A percentile compares a stretch with the other conserved stretches of the same genome.
phyloP scores from a whole-genome alignment of 2,113 vertebrate genomes.

The Xyrauchen texanus region DNA sequence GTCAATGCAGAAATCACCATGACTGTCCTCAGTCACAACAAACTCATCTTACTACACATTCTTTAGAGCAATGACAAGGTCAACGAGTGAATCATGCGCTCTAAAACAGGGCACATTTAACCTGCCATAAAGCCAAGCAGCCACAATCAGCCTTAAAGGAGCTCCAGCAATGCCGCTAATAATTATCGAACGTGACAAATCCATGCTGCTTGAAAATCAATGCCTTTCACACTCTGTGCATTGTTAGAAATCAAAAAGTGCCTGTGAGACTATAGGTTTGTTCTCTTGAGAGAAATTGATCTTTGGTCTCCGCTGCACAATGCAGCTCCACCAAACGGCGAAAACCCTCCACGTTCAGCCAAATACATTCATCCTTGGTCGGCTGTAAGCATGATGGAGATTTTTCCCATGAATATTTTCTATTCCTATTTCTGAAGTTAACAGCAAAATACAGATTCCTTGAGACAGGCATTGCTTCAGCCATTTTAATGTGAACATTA shows the following conservation, averaged over 20 bases:
- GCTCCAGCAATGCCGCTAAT: constrained; percentile 57
- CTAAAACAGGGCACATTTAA: constrained; percentile 50
- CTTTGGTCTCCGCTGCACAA: constrained; percentile 9
- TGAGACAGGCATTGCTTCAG: too few relatives aligned
- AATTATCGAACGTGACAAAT: constrained; percentile 65
- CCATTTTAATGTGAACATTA: too few relatives aligned
- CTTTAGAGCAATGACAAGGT: constrained; percentile 66
- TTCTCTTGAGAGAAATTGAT: constrained; percentile 39
- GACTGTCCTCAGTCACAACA: too few relatives aligned
- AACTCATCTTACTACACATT: too few relatives aligned
- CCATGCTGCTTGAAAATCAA: constrained; percentile 58
- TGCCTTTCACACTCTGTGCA: constrained; percentile 51
- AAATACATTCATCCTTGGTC: constrained; percentile 11
- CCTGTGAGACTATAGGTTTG: constrained; percentile 4
- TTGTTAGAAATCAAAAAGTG: constrained; percentile 56
- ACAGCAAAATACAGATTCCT: too few relatives aligned
- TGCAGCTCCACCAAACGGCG: constrained; percentile 9
- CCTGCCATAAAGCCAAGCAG: constrained; percentile 16
- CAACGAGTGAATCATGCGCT: constrained; percentile 64
- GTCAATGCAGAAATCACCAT: too few relatives aligned
- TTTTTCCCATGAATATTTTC: neutral
- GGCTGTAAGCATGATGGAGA: neutral
- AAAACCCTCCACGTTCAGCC: constrained; percentile 11
- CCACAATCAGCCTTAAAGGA: constrained; percentile 56
- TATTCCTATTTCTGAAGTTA: too few relatives aligned